These are phyloP conservation scores for Drosophila picticornis DNA, from an alignment of 2,888 invertebrate species.

Conservation along the genomic window DNA sequence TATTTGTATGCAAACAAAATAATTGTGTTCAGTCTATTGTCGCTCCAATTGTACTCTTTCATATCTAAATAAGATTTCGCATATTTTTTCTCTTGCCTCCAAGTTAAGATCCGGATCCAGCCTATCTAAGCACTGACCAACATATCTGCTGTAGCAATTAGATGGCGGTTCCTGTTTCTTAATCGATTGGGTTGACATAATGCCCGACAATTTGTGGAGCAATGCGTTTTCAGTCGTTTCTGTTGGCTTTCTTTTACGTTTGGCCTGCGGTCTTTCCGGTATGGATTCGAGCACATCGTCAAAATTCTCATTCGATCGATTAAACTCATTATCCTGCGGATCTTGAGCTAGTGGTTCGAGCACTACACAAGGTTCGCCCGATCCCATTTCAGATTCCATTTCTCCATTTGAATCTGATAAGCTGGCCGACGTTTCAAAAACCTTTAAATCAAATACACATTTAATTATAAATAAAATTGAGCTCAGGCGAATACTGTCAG, in stretches of 20 bases:
- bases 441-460: conserved; percentile 6
- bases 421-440: conserved; percentile 26
- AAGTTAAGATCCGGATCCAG: conserved; percentile 44
- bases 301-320: conserved; percentile 1
- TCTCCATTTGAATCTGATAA: conserved; percentile 38
- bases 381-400: conserved; percentile 38
- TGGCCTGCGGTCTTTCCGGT: conserved; percentile 3
- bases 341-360: conserved; percentile 9
- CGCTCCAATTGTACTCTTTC: conserved; percentile 42
- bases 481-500: not conserved
- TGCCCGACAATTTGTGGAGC: conserved; percentile 6
- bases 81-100: conserved; percentile 45
- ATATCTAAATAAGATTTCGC: conserved; percentile 37
- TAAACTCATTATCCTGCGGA: conserved; percentile 19
- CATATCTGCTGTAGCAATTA: conserved; percentile 34
- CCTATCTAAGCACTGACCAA: conserved; percentile 40
- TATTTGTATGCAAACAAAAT: not conserved
- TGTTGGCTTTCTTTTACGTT: conserved; percentile 16
- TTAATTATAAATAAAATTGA: not conserved
- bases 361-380: conserved; percentile 6
- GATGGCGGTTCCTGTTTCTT: conserved; percentile 16
- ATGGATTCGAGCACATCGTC: conserved; percentile 13
- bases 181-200: conserved; percentile 1
- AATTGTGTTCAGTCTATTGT: conserved; percentile 22
- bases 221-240: conserved; percentile 1